phyloP scores from a whole-genome alignment of 2,888 invertebrate species.

The Coecobrya sp. region DNA sequence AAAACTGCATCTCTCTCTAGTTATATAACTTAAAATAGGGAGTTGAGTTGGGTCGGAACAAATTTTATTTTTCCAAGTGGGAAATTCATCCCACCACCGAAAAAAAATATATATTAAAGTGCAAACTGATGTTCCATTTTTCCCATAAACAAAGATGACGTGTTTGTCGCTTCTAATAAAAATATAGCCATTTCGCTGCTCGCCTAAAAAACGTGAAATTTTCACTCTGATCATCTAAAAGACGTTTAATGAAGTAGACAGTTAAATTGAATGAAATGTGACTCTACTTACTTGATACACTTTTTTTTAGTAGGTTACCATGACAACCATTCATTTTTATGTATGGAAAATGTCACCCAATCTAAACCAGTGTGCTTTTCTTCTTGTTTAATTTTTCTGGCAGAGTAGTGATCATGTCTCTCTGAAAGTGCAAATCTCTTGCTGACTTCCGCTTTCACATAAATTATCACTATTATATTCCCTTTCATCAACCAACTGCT shows the following conservation, averaged over 20 bases:
- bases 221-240: background rate
- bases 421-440: background rate
- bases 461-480: slow-evolving; percentile 16
- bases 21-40: slow-evolving; percentile 13
- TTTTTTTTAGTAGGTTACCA: background rate
- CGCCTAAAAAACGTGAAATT: background rate
- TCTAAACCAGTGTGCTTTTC: too few species aligned
- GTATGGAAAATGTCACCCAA: too few species aligned
- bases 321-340: too few species aligned
- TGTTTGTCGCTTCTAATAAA: background rate
- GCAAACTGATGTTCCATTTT: too few species aligned
- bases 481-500: background rate
- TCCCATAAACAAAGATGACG: too few species aligned
- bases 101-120: too few species aligned
- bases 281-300: background rate
- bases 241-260: too few species aligned
- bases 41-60: too few species aligned
- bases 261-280: background rate
- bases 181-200: background rate
- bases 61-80: too few species aligned
- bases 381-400: too few species aligned
- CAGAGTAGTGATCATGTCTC: too few species aligned
- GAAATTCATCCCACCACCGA: too few species aligned
- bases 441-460: slow-evolving; percentile 1
- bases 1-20: slow-evolving; percentile 52